A percentile compares a stretch with the other conserved stretches of the same genome.
phyloP scores from a whole-genome alignment of 2,797 vertebrate species.

The Gallinago solitaria region DNA sequence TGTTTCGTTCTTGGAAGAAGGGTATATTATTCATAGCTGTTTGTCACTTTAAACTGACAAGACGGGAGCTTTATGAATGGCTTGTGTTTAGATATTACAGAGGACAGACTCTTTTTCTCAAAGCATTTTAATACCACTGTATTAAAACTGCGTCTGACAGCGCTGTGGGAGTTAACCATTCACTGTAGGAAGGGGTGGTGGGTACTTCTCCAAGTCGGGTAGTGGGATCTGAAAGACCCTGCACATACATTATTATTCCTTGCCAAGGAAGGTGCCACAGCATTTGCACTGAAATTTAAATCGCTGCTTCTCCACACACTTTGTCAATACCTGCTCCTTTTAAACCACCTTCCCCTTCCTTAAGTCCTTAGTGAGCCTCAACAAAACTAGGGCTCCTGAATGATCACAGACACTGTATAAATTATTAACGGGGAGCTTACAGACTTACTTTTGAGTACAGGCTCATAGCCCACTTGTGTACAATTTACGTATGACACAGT shows the following conservation, averaged over 20 bases:
- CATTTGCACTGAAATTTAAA: accelerated
- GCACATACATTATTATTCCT: background rate
- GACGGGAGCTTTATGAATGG: background rate
- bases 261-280: background rate
- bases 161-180: background rate
- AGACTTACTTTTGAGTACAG: background rate
- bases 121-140: background rate
- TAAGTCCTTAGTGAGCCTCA: background rate
- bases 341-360: background rate
- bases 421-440: background rate
- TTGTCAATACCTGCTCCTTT: background rate
- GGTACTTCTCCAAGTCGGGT: background rate
- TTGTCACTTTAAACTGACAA: background rate
- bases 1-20: background rate
- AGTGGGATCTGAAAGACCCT: background rate
- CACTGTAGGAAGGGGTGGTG: background rate
- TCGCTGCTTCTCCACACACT: accelerated
- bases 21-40: background rate
- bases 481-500: background rate
- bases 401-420: accelerated
- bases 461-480: background rate
- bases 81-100: background rate
- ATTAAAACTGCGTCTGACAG: background rate
- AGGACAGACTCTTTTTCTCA: background rate
- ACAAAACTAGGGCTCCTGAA: background rate